Evolutionary conservation across 1,140 invertebrate genomes (phyloP).

Genomic region (Pachyrhynchus sulphureomaculatus): DNA sequence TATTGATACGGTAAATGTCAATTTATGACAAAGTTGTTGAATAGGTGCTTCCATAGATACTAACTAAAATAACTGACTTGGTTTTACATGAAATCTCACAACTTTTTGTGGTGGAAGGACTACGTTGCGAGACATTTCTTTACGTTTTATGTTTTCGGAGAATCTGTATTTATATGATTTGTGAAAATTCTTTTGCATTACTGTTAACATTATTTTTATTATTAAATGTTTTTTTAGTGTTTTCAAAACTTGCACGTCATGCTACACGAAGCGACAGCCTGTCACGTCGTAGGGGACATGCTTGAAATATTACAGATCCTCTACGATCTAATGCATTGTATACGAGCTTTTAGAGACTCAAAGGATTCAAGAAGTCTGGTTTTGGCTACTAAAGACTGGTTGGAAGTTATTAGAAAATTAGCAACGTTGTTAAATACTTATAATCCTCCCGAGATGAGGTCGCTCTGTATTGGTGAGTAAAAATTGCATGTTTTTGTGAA

Average conservation of each 20-base stretch:
- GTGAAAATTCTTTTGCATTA: no score
- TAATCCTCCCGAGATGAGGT: constrained; percentile 82
- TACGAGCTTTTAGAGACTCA: constrained; percentile 63
- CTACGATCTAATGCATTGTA: constrained; percentile 68
- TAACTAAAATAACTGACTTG: no score
- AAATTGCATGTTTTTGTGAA: no score
- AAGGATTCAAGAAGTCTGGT: constrained; percentile 67
- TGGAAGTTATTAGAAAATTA: constrained; percentile 79
- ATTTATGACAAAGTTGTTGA: no score
- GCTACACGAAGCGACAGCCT: constrained; percentile 91
- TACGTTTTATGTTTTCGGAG: no score
- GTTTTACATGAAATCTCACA: no score
- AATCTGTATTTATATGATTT: no score
- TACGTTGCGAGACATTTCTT: no score
- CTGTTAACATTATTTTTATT: no score
- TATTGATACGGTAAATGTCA: no score
- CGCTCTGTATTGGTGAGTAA: constrained; percentile 69
- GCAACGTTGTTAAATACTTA: constrained; percentile 88
- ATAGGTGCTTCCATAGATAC: no score
- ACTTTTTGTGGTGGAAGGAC: no score
- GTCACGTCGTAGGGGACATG: constrained; percentile 80
- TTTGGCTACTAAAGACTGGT: constrained; percentile 77
- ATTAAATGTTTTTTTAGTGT: constrained; percentile 66
- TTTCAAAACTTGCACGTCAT: constrained; percentile 89
- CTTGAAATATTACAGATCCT: constrained; percentile 80